Conservation (phyloP, 53 echinoderm and acorn worm species). For the Zoroaster sp. region DNA sequence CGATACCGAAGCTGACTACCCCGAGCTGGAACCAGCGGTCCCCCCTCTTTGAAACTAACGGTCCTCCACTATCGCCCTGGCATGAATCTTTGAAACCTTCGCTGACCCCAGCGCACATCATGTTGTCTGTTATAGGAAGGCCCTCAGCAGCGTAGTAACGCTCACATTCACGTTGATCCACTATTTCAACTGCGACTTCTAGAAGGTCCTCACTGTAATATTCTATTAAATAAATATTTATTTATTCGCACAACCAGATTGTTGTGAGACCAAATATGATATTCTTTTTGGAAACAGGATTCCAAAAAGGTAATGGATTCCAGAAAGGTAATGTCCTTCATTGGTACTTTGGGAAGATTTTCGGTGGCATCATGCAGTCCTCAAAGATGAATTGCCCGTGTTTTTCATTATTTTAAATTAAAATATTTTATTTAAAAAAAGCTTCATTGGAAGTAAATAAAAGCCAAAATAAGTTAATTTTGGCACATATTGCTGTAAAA, state of each 20-base stretch:
- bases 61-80: conserved; percentile 54
- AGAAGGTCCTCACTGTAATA: not conserved
- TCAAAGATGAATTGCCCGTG: too few relatives aligned
- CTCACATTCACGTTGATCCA: conserved; percentile 18
- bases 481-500: too few relatives aligned
- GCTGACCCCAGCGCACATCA: conserved; percentile 38
- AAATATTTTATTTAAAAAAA: too few relatives aligned
- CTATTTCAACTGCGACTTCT: conserved; percentile 21
- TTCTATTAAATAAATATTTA: not conserved
- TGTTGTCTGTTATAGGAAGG: conserved; percentile 20
- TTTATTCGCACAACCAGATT: not conserved
- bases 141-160: not conserved
- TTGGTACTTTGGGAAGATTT: too few relatives aligned
- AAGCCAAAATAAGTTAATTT: too few relatives aligned
- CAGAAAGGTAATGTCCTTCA: too few relatives aligned
- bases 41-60: not conserved
- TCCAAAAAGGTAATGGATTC: too few relatives aligned
- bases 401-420: too few relatives aligned
- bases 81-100: conserved; percentile 28
- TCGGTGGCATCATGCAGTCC: too few relatives aligned
- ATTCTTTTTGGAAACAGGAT: too few relatives aligned
- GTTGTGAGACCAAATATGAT: too few relatives aligned
- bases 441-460: too few relatives aligned
- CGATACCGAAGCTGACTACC: conserved; percentile 44
- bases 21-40: conserved; percentile 24